These are phyloP conservation scores for Harpagifer antarcticus DNA, from an alignment of 2,797 vertebrate species.

Conservation along the genomic window DNA sequence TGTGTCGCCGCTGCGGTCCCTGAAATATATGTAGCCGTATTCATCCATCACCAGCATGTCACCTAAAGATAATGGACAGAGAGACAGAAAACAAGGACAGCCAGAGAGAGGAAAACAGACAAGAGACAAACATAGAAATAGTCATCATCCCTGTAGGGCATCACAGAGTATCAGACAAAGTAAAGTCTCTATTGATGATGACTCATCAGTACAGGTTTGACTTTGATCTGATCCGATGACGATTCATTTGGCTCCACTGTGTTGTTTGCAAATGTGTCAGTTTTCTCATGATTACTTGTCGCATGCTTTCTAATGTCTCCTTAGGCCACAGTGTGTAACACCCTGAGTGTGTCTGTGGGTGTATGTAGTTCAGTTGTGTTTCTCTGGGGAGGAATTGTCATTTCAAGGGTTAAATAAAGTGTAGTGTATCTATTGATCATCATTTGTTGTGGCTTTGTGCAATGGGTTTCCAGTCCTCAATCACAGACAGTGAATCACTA, in stretches of 20 bases:
- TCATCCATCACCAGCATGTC: constrained; percentile 93
- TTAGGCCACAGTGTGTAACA: background rate
- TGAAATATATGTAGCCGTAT: constrained; percentile 92
- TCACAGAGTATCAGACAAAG: background rate
- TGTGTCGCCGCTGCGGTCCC: constrained; percentile 90
- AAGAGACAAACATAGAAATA: background rate
- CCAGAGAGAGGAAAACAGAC: background rate
- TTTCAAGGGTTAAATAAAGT: background rate
- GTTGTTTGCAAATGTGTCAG: background rate
- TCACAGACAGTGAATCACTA: constrained; percentile 32
- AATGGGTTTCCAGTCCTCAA: background rate
- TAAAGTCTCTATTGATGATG: constrained; percentile 7
- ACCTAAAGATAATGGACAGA: constrained; percentile 73
- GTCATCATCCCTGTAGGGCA: constrained; percentile 6
- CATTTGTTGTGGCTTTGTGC: background rate
- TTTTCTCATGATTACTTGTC: background rate
- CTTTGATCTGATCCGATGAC: background rate
- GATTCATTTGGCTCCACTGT: constrained; percentile 3
- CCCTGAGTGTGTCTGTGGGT: background rate
- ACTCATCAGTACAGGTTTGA: constrained; percentile 18
- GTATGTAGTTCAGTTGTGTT: background rate
- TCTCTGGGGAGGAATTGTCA: background rate
- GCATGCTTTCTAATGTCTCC: background rate
- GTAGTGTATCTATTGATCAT: background rate
- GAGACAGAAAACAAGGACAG: constrained; percentile 2